Evolutionary conservation across 2,113 vertebrate species (phyloP), one percentile per base, ranked within the genome.

Genomic region (Solea senegalensis): DNA sequence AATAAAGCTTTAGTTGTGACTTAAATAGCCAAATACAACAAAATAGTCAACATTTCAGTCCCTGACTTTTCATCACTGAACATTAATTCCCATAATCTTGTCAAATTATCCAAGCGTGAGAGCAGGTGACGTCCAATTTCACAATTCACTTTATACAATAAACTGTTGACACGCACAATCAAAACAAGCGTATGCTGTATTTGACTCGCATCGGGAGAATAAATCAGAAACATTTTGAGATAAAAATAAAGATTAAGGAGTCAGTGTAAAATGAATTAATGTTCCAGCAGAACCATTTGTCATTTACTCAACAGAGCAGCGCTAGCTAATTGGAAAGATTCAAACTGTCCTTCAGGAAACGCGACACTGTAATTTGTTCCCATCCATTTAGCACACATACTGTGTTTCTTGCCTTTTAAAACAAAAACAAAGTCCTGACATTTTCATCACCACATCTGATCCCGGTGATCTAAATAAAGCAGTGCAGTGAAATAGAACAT

Each of bases 381-480:
- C 66, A 1, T 69, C 51, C 52, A 56, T 51, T 61, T 21, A 14
- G 56, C 45, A 68, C 41, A 65, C 27, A 60, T 1, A 48, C 9
- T 1, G 3, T 39, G 8, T 70, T 61, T 65, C 7, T 15, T 21
- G 2, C 10, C 50, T 40, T 12, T 46, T 11, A 34, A 34, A 34
- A 34, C 3, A 3, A 46, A 67, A 72, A 14, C 61, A 49, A 57
- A 53, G 51, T 16, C 34, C 71, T 63, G 87, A 72, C 77, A 74
- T 69, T 65, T 82, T 80, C 80, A 84, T 81, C 76, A 58, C 39
- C 55, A 3, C 3, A 34, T 6, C 34, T 13, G 13, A 74, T 76
- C 57, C 67, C 46, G 76, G 41, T 54, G 75, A 80, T 78, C 68
- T 34, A 61, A 72, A 56, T 9, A 43, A 72, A 50, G 44, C 63